Evolutionary conservation across 2,113 vertebrate species (phyloP).

Genomic region (Numida meleagris): DNA sequence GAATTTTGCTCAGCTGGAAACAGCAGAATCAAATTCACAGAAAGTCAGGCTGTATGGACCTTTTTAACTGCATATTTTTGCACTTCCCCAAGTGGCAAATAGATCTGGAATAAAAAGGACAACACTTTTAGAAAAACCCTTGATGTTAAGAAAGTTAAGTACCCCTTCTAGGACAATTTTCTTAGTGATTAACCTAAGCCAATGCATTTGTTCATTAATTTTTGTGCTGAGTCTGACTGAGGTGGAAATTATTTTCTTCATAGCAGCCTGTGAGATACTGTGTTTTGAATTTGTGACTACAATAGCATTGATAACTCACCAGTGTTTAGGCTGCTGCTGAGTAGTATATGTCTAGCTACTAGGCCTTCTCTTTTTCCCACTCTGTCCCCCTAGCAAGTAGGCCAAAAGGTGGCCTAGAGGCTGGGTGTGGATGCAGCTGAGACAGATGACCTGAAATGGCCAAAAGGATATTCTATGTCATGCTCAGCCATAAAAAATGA

Average conservation of each 20-base stretch:
- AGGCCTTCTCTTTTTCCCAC: background rate
- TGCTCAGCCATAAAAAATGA: background rate
- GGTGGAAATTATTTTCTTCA: background rate
- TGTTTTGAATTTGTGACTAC: background rate
- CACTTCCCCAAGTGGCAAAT: background rate
- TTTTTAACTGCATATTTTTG: conserved; percentile 11
- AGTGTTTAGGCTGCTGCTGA: background rate
- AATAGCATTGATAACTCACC: fast-evolving
- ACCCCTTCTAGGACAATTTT: background rate
- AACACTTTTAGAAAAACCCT: background rate
- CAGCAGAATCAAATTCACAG: background rate
- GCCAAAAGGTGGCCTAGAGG: background rate
- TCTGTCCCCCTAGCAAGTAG: background rate
- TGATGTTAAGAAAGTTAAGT: background rate
- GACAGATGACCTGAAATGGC: background rate
- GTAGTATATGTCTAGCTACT: fast-evolving
- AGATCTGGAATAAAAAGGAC: background rate
- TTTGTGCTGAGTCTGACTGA: background rate
- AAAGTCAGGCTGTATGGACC: background rate
- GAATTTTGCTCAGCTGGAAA: conserved; percentile 50
- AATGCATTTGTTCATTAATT: conserved; percentile 45
- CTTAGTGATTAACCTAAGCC: background rate
- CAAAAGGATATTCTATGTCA: background rate
- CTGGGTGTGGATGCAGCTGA: background rate
- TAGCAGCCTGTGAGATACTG: background rate